phyloP scores from a whole-genome alignment of 1,140 invertebrate genomes.

The Bombus sylvicola region DNA sequence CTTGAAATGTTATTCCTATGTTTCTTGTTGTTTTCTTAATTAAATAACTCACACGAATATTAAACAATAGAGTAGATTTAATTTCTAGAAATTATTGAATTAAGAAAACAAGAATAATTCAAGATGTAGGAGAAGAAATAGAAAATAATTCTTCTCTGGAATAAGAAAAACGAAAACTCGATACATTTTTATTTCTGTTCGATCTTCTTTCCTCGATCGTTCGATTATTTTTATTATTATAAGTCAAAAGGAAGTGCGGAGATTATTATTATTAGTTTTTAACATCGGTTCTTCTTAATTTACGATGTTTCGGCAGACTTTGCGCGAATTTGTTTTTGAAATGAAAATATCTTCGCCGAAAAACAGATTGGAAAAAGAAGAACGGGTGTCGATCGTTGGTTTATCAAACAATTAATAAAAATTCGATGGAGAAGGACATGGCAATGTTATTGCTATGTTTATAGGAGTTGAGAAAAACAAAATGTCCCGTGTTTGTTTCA shows the following conservation, averaged over 20 bases:
- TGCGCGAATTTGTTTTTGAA: not conserved
- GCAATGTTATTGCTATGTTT: not conserved
- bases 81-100: not conserved
- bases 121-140: not conserved
- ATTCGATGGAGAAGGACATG: not conserved
- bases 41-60: not conserved
- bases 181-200: not conserved
- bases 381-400: too few species aligned
- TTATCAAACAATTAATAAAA: not conserved
- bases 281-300: not conserved
- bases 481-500: not conserved
- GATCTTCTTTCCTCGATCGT: not conserved
- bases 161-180: not conserved
- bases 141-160: not conserved
- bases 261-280: not conserved
- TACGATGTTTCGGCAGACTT: not conserved
- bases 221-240: not conserved
- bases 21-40: not conserved
- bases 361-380: not conserved
- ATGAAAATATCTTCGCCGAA: not conserved
- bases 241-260: not conserved
- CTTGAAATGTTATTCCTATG: not conserved
- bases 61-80: not conserved
- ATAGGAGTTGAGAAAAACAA: not conserved
- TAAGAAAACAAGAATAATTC: not conserved